A percentile compares a stretch with the other conserved stretches of the same genome.
phyloP scores from a whole-genome alignment of 1,140 invertebrate genomes.

The Ostrea edulis region DNA sequence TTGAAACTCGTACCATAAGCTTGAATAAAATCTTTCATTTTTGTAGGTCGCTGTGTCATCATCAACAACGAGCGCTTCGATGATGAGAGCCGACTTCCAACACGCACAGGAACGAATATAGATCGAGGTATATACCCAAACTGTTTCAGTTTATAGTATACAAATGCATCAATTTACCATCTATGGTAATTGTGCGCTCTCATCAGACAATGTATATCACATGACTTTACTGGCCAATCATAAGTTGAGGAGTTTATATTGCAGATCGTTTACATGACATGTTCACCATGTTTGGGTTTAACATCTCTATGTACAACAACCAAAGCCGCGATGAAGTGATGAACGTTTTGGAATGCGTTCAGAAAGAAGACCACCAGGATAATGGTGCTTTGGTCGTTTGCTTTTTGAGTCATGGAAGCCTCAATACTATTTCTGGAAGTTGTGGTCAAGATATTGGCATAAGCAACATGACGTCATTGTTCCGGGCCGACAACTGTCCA shows the following conservation, averaged over 20 bases:
- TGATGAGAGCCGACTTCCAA: not conserved
- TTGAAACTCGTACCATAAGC: too few species aligned
- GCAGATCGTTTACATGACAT: not conserved
- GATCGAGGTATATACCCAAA: not conserved
- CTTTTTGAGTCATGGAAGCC: not conserved
- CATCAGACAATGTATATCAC: not conserved
- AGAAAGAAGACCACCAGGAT: not conserved
- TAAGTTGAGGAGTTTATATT: not conserved
- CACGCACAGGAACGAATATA: not conserved
- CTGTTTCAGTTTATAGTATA: too few species aligned
- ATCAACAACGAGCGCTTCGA: conserved; percentile 8
- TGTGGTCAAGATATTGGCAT: not conserved
- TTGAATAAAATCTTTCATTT: not conserved
- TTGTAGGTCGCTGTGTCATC: conserved; percentile 6
- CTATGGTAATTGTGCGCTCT: not conserved
- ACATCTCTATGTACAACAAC: not conserved
- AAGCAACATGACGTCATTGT: not conserved
- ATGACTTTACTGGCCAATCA: not conserved
- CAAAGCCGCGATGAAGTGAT: not conserved
- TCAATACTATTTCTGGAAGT: not conserved
- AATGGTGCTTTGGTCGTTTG: conserved; percentile 18
- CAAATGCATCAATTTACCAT: not conserved
- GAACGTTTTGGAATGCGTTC: not conserved
- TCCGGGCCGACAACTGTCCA: not conserved
- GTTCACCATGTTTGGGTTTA: not conserved